Base-by-base conservation (phyloP, 2,888 invertebrate species). In the Sinotaia quadrata region DNA sequence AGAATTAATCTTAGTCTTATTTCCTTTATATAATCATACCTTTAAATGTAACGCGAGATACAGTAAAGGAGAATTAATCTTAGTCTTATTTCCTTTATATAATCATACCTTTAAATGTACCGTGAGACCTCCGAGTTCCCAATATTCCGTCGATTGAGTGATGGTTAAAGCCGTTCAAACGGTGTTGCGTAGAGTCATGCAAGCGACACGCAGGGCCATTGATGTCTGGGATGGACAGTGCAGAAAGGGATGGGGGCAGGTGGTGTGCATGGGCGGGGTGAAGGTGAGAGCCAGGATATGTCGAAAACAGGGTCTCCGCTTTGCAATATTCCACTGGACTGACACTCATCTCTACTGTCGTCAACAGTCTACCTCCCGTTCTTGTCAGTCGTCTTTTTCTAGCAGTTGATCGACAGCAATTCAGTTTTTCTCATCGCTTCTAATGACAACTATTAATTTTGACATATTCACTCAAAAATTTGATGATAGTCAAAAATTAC, bases 131-230 rank as follows among this genome's bases (percentile, higher is more conserved):
- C 34, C 75, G 63, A 61, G 74, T 80, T 7, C 80, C 79, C n/a
- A 82, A 72, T 36, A 82, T 82, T 36, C 79, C 82, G 52, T 82
- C 82, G 51, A 82, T 82, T 54, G 81, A 77, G 67, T 82, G 82
- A 8, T 80, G 79, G 57, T 81, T 82, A 56, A 56, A 65, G 15
- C 65, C 65, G 56, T 56, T 56, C 24, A 36, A 15, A 10, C 36
- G 44, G 21, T 27, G 44, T n/a, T 66, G 58, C 24, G 67, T 60
- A 21, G 47, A n/a, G 60, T 62, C 62, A 41, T 58, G n/a, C 62
- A 69, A 24, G 49, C 52, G 60, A n/a, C 60, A 7, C 21, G 37
- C 59, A n/a, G 37, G 15, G 10, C 18, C 59, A 8, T 15, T 15
- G 24, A 59, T 12, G 37, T 59, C 27, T 1, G 59, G 47, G 37